Percentiles rank a stretch among this genome's conserved stretches.
Conservation (phyloP, 1,140 invertebrate genomes). For the Drosophila navojoa region DNA sequence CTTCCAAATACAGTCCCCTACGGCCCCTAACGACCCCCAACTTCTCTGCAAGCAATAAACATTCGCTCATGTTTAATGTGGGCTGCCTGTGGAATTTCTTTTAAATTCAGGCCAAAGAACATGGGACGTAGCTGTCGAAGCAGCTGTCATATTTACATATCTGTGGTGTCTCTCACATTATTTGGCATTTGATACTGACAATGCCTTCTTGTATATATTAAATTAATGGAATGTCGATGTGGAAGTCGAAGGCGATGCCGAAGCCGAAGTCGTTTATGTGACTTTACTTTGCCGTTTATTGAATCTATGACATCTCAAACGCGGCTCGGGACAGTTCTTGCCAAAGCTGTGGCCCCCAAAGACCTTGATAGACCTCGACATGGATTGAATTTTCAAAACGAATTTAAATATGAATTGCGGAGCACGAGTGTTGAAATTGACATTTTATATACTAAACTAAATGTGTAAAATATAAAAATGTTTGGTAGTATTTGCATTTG, state of each 20-base stretch:
- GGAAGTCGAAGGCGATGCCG: background rate
- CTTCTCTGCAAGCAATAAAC: constrained; percentile 2
- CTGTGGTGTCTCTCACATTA: constrained; percentile 10
- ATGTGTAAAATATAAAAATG: too few relatives aligned
- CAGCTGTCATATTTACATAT: constrained; percentile 40
- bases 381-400: background rate
- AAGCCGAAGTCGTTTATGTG: background rate
- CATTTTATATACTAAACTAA: too few relatives aligned
- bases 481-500: too few relatives aligned
- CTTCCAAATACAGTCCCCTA: too few relatives aligned
- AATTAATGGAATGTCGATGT: constrained; percentile 22
- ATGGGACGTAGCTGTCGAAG: constrained; percentile 12
- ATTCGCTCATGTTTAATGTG: constrained; percentile 10
- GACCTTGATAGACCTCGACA: background rate
- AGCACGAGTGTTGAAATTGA: background rate
- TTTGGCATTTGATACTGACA: constrained; percentile 24
- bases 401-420: background rate
- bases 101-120: constrained; percentile 14
- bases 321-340: background rate
- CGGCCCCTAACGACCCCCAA: too few relatives aligned
- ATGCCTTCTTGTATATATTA: constrained; percentile 6
- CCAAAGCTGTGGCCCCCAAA: background rate
- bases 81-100: constrained; percentile 7
- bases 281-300: constrained; percentile 16
- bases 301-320: constrained; percentile 7